Evolutionary conservation across 2,113 vertebrate genomes (phyloP), one percentile per base, ranked within the genome.

Genomic region (Cyphotilapia sp.): DNA sequence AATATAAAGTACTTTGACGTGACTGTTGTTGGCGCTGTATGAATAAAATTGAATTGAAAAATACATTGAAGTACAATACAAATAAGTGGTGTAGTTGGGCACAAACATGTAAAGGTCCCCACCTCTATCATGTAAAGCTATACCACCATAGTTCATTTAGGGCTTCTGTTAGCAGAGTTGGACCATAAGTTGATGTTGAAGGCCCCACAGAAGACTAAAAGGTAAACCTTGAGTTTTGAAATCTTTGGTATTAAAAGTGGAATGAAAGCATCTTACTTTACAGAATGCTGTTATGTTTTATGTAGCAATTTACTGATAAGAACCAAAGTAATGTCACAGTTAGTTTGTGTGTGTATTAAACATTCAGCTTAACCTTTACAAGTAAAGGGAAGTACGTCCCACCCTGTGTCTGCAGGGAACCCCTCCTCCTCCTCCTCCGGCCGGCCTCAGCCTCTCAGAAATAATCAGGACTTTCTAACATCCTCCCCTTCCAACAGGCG

Each of bases 401-500:
- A 81, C 82, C 81, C 85, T 82, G 61, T 51, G 80, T 19, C 9
- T 71, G 27, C 19, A 29, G 71, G 45, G 71, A 66, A 29, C 17
- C 29, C 82, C 57, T 91, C 89, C 87, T 88, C 95, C 96, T 96
- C 95, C 96, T 96, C 54, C 56, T 29, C 96, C 96, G 96, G 95
- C 96, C 97, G 86, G 91, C 29, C 59, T 86, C 61, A 31, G 85
- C 27, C 24, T 83, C 88, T 95, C 92, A 95, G 95, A 95, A 95
- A 97, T 95, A 96, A 93, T 94, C 93, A 78, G 95, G 86, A 94
- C 84, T 47, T 92, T 90, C 85, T 89, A 92, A 84, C 59, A 29
- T 85, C 93, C 94, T 91, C 90, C 93, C 91, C 87, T 85, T 91
- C 92, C 90, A 35, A 88, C 85, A 76, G 88, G 83, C 88, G 69